Evolutionary conservation across 2,888 invertebrate genomes (phyloP), one percentile per base, ranked within the genome.

Genomic region (Rhogogaster chlorosoma): DNA sequence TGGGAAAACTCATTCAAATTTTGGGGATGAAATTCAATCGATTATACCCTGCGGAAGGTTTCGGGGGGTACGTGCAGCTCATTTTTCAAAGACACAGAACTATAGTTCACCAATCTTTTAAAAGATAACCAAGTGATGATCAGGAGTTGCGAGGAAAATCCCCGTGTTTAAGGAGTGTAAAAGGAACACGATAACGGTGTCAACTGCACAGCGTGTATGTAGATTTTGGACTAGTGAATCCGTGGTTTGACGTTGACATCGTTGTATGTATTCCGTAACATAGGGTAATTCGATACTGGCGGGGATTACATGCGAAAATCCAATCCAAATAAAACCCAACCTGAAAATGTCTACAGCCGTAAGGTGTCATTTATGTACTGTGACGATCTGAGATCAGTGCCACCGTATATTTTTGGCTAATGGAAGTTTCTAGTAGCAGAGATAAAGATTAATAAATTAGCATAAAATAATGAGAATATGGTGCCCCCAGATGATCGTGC

Each of bases 401-500:
- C 29, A 26, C 45, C 53, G 49, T 77, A n/a, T 49, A 29, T 77
- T 77, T 49, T 38, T 15, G 29, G 53, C 71, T 42, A 42, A 73
- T 73, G 71, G 71, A 73, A 73, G 71, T 38, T 36, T 73, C 42
- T 73, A 73, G 38, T 73, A 42, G 42, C n/a, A 22, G 3, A 73
- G 29, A 38, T n/a, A 73, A 42, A 42, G 42, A 73, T 73, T 22
- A 6, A 42, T 42, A 42, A 71, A 71, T 71, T 71, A 38, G 22
- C 71, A 71, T 42, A 6, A 32, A 67, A 67, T 18, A 22, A 32
- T 7, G 0, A 32, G 18, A 32, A 67, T 67, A 67, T 32, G 32
- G 32, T 29, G 5, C 32, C 32, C 67, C 32, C 12, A 32, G 32
- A 32, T 67, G 32, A 67, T 32, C 67, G 5, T 32, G 15, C 32